These are phyloP conservation scores for Rhineura floridana DNA, from an alignment of 2,113 vertebrate species.

Conservation along the genomic window DNA sequence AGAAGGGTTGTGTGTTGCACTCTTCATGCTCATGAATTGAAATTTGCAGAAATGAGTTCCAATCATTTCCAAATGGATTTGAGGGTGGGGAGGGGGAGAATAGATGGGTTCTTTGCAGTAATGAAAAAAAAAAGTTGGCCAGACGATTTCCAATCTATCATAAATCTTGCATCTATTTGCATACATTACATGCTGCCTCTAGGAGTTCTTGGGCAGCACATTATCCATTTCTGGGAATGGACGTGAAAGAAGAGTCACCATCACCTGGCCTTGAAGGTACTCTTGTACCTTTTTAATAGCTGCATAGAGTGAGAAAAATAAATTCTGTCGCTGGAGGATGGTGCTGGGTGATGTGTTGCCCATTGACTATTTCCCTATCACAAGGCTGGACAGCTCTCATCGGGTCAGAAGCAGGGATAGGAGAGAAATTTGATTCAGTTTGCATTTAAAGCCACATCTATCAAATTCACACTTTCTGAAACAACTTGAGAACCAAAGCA, in stretches of 20 bases:
- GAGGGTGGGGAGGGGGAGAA: not conserved
- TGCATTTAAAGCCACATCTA: no score
- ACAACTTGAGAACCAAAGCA: no score
- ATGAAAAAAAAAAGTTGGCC: not conserved
- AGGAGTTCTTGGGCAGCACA: not conserved
- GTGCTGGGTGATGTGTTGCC: no score
- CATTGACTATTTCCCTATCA: not conserved
- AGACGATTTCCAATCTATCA: not conserved
- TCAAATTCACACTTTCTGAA: no score
- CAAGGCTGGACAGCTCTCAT: not conserved
- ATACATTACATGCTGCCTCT: not conserved
- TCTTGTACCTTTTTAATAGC: not conserved
- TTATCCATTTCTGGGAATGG: not conserved
- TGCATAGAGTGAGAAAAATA: not conserved
- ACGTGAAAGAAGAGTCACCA: not conserved
- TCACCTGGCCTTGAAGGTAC: not conserved
- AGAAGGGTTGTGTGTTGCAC: not conserved
- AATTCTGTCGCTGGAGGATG: not conserved
- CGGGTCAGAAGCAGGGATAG: no score
- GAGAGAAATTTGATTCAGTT: no score
- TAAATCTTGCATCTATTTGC: conserved; percentile 11
- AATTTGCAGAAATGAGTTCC: not conserved
- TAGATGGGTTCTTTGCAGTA: not conserved
- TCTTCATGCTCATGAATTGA: not conserved
- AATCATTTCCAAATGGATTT: not conserved